A percentile compares a stretch with the other conserved stretches of the same genome.
These are phyloP conservation scores for Seriola quinqueradiata DNA, from an alignment of 2,113 vertebrate species.

Conservation along the genomic window DNA sequence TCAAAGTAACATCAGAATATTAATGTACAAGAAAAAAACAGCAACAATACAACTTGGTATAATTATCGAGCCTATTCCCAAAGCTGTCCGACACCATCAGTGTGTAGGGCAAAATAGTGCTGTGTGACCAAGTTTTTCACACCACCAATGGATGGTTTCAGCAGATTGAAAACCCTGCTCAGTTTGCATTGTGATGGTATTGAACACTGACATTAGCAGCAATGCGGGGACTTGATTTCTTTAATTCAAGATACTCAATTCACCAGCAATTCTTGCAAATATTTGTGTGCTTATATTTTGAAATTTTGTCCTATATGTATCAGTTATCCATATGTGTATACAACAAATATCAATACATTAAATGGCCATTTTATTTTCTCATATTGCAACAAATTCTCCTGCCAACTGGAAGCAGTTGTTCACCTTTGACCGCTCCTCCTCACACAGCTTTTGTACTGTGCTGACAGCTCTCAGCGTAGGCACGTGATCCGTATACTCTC, in stretches of 20 bases:
- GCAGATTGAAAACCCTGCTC: not conserved
- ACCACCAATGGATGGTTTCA: not conserved
- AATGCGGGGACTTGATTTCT: too few relatives aligned
- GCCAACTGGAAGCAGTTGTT: slow-evolving; percentile 2
- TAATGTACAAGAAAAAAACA: slow-evolving; percentile 14
- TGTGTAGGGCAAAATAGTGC: not conserved
- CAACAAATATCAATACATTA: not conserved
- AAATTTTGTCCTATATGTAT: not conserved
- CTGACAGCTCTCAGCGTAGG: slow-evolving; percentile 44
- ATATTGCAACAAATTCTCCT: not conserved
- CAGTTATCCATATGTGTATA: too few relatives aligned
- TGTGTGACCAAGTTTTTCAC: not conserved
- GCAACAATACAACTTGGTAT: not conserved
- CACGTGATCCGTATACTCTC: slow-evolving; percentile 63
- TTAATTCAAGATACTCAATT: too few relatives aligned
- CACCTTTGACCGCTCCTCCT: slow-evolving; percentile 21
- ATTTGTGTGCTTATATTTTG: not conserved
- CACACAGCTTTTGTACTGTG: slow-evolving; percentile 18
- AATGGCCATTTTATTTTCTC: not conserved
- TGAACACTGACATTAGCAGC: not conserved
- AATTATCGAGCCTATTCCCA: not conserved
- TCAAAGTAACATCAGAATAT: slow-evolving; percentile 12
- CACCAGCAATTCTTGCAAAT: not conserved
- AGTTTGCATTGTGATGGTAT: not conserved
- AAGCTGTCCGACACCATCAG: not conserved